Evolutionary conservation across 2,888 invertebrate genomes (phyloP).

Genomic region (Aspidapion aeneum): DNA sequence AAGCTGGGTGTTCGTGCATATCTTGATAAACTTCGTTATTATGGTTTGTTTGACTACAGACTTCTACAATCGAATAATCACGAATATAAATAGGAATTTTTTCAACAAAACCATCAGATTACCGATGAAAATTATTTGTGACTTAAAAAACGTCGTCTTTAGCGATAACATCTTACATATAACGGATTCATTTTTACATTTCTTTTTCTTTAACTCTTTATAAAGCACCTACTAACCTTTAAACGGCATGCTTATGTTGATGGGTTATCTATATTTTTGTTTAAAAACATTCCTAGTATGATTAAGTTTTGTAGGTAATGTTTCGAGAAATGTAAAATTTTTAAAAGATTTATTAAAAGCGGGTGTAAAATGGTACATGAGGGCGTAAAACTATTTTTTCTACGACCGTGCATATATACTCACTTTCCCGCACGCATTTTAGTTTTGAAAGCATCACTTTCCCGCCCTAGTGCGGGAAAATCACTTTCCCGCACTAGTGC

Average conservation of each 20-base stretch:
- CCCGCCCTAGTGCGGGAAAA: too few species aligned
- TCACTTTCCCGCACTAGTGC: too few species aligned
- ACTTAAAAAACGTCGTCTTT: background rate
- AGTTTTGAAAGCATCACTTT: too few species aligned
- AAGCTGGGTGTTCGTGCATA: background rate
- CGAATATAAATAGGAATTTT: background rate
- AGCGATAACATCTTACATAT: background rate
- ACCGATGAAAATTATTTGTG: background rate
- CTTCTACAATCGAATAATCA: background rate
- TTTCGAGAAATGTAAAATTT: too few species aligned
- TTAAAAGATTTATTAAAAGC: too few species aligned
- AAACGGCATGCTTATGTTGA: background rate
- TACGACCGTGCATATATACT: too few species aligned
- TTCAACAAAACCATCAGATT: background rate
- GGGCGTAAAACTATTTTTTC: too few species aligned
- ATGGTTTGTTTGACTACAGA: background rate
- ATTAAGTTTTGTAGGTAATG: too few species aligned
- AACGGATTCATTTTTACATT: background rate
- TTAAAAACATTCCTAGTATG: background rate
- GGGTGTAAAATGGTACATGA: too few species aligned
- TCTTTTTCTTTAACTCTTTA: background rate
- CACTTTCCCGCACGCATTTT: too few species aligned
- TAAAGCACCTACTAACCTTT: background rate
- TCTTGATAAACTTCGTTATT: background rate
- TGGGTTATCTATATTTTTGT: background rate